Percentiles rank a stretch among this genome's conserved stretches.
These are phyloP conservation scores for Andrena haemorrhoa DNA, from an alignment of 2,888 invertebrate genomes.

Conservation along the genomic window DNA sequence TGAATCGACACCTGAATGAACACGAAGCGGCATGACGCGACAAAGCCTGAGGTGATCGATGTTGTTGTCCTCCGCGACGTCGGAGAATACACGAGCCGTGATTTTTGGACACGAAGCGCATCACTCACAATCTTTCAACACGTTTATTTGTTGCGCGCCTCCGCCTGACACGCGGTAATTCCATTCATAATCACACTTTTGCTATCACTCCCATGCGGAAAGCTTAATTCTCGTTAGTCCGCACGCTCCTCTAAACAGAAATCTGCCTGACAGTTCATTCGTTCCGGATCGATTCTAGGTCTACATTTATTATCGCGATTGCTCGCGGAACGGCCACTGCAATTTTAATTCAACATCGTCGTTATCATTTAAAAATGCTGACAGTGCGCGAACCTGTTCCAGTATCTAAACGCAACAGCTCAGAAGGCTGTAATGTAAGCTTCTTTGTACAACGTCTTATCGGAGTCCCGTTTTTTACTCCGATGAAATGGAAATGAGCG, in stretches of 20 bases:
- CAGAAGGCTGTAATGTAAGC: neutral
- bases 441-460: neutral
- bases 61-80: slow-evolving; percentile 53
- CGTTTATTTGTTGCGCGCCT: slow-evolving; percentile 22
- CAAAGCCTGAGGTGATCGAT: slow-evolving; percentile 80
- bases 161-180: neutral
- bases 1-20: slow-evolving; percentile 75
- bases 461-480: slow-evolving; percentile 20
- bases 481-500: slow-evolving; percentile 32
- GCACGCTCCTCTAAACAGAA: too few species aligned
- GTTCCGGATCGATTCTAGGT: too few species aligned
- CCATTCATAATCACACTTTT: slow-evolving; percentile 8
- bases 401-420: slow-evolving; percentile 16
- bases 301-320: too few species aligned
- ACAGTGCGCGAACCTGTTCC: slow-evolving; percentile 14
- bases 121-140: slow-evolving; percentile 50
- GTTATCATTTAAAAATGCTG: neutral
- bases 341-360: neutral
- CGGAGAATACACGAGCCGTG: slow-evolving; percentile 26
- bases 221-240: neutral
- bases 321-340: too few species aligned
- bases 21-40: slow-evolving; percentile 77
- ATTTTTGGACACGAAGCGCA: slow-evolving; percentile 44
- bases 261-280: too few species aligned
- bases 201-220: neutral